Evolutionary conservation across 2,888 invertebrate genomes (phyloP), one percentile per base, ranked within the genome.

Genomic region (Hedychridium roseum): DNA sequence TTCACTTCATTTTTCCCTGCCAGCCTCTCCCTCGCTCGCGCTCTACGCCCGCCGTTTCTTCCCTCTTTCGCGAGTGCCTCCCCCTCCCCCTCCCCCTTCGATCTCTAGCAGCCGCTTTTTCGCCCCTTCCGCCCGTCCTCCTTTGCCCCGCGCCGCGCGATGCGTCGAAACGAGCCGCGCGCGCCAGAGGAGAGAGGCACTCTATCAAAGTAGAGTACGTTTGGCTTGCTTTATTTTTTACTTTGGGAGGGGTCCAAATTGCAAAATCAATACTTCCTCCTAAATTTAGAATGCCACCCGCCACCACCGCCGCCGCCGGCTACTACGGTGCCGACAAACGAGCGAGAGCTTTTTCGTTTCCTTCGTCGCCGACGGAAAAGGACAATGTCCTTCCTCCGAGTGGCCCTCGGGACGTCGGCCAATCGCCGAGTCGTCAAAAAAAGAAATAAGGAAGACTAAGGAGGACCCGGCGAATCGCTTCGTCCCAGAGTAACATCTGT

Each of bases 161-260:
- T 66, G 72, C 72, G 71, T 72, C 64, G 69, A 71, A 72, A 72
- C 69, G 67, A 71, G 67, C 66, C 69, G 68, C 67, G 66, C 65
- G n/a, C n/a, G n/a, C n/a, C n/a, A 68, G 66, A 70, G 68, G 67
- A 71, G n/a, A n/a, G 70, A 69, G 73, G 72, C 71, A 74, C 75
- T 77, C 74, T 74, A 77, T 77, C 76, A 76, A 76, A 75, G 74
- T 74, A 71, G 75, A 74, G 74, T 76, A 76, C 74, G 73, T 77
- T 77, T 74, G 76, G 75, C 76, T 74, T 73, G 75, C 70, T 73
- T 75, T 75, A 74, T 76, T 76, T 76, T 75, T 74, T 76, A 74
- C 76, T 75, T 76, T 76, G 75, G 76, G 74, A 75, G 76, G 75
- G 74, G 72, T 75, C 76, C 76, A 76, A 76, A 77, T 76, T 77